phyloP scores from a whole-genome alignment of 1,140 invertebrate species.

The Ditylenchus dipsaci region DNA sequence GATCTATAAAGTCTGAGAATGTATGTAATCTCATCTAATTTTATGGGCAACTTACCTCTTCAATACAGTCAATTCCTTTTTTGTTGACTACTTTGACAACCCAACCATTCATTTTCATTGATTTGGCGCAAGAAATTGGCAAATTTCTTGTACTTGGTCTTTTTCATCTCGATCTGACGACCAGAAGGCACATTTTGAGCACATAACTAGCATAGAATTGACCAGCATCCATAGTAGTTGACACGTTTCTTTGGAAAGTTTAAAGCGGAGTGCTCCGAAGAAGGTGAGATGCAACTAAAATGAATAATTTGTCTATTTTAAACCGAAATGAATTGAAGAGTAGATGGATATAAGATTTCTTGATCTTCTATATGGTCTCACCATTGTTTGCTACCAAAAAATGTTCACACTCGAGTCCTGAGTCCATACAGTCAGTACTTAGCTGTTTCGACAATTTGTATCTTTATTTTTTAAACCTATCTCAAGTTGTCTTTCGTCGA shows the following conservation, averaged over 20 bases:
- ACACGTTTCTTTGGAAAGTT: background rate
- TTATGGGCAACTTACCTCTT: constrained; percentile 18
- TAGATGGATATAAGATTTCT: too few species aligned
- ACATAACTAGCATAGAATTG: constrained; percentile 41
- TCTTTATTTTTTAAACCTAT: too few species aligned
- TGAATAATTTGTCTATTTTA: too few species aligned
- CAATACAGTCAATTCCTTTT: constrained; percentile 41
- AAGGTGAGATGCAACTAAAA: constrained; percentile 29
- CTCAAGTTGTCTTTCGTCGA: too few species aligned
- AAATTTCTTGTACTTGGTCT: constrained; percentile 44
- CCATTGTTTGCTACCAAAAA: too few species aligned
- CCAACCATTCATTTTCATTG: constrained; percentile 18
- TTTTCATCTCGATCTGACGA: constrained; percentile 35
- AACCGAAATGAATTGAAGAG: too few species aligned
- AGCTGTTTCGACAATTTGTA: too few species aligned
- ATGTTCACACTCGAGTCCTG: too few species aligned
- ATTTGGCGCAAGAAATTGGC: constrained; percentile 33
- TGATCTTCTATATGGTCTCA: too few species aligned
- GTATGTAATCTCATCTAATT: too few species aligned
- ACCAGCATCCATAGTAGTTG: constrained; percentile 43
- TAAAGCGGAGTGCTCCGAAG: constrained; percentile 25
- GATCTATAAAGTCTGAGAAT: constrained; percentile 17
- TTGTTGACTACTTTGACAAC: constrained; percentile 35
- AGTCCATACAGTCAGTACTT: too few species aligned
- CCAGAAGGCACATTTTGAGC: constrained; percentile 32